Percentiles rank a stretch among this genome's conserved stretches.
These are phyloP conservation scores for Danaus chrysippus DNA, from an alignment of 2,888 invertebrate genomes.

Conservation along the genomic window DNA sequence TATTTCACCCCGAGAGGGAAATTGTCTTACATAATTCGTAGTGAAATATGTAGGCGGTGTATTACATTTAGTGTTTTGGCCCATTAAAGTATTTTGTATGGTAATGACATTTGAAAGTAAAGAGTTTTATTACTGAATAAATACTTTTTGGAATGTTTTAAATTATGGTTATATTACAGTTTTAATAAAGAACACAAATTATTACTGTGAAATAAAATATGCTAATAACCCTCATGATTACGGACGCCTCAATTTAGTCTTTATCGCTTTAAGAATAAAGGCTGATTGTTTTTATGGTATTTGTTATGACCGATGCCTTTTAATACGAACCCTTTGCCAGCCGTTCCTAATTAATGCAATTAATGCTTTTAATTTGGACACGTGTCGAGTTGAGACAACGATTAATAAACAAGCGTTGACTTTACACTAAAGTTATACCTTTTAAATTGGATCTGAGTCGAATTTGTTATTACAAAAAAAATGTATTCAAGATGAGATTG, in stretches of 20 bases:
- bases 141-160: not conserved
- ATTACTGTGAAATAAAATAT: constrained; percentile 40
- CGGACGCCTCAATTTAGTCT: constrained; percentile 13
- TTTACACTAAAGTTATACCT: too few relatives aligned
- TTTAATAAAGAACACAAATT: constrained; percentile 12
- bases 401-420: too few relatives aligned
- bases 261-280: constrained; percentile 7
- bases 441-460: constrained; percentile 14
- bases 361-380: constrained; percentile 71
- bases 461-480: constrained; percentile 2
- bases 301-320: constrained; percentile 48
- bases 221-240: constrained; percentile 59
- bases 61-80: not conserved
- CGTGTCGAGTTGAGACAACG: constrained; percentile 47
- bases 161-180: constrained; percentile 12
- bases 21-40: constrained; percentile 25
- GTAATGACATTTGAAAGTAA: not conserved
- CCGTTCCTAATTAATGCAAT: constrained; percentile 75
- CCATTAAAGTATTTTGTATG: constrained; percentile 1
- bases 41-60: not conserved
- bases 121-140: too few relatives aligned
- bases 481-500: constrained; percentile 4
- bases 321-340: constrained; percentile 71
- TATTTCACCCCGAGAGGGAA: constrained; percentile 45
- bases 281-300: constrained; percentile 22